These are phyloP conservation scores for Digitonthophagus gazella DNA, from an alignment of 2,888 invertebrate species.

Conservation along the genomic window DNA sequence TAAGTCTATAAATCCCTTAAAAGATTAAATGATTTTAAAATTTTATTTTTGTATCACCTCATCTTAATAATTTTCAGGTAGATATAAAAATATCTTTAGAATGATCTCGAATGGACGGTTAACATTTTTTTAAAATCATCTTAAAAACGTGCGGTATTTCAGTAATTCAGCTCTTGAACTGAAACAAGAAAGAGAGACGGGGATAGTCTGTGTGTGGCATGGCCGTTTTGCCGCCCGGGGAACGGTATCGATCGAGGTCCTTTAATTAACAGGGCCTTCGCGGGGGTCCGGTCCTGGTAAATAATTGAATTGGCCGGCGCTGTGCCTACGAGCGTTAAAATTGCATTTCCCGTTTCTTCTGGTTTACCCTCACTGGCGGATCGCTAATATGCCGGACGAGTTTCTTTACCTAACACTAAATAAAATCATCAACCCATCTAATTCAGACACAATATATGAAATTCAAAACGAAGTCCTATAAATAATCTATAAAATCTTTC, in stretches of 20 bases:
- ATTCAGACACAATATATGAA: too few species aligned
- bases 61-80: too few species aligned
- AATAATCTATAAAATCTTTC: too few species aligned
- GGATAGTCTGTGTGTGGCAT: slow-evolving; percentile 3
- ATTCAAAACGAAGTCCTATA: too few species aligned
- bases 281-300: slow-evolving; percentile 24
- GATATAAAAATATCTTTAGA: not conserved
- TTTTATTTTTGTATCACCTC: too few species aligned
- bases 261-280: slow-evolving; percentile 18
- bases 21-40: too few species aligned
- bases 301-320: slow-evolving; percentile 25
- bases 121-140: not conserved
- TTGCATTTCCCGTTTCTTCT: slow-evolving; percentile 2
- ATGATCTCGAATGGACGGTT: not conserved
- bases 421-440: too few species aligned
- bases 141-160: not conserved
- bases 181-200: not conserved
- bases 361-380: not conserved
- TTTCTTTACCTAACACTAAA: not conserved
- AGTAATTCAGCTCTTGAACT: not conserved
- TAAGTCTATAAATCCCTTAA: too few species aligned
- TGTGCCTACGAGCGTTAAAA: slow-evolving; percentile 7
- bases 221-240: slow-evolving; percentile 3
- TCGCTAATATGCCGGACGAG: not conserved
- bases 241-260: slow-evolving; percentile 14